Evolutionary conservation across 1,140 invertebrate species (phyloP), one percentile per base, ranked within the genome.

Genomic region (Neuroterus valhalla): DNA sequence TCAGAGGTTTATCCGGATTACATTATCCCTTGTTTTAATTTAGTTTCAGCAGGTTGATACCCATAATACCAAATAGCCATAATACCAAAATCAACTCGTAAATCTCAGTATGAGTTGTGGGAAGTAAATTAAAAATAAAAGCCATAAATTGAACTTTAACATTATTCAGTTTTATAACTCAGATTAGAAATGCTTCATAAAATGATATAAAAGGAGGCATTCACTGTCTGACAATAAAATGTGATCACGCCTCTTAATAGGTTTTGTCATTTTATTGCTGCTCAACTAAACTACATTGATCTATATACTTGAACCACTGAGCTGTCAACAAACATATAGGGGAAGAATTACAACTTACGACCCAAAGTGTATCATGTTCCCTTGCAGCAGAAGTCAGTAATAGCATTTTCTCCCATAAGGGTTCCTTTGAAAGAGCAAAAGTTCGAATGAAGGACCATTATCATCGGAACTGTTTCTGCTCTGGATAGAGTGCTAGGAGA

Each of bases 281-380:
- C 26, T 62, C 23, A 62, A 23, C 55, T 31, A 23, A 62, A 62
- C 55, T 38, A 62, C 31, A 62, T 62, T 62, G 26, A 62, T 62
- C 26, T 38, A 62, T 62, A 14, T 62, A 62, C n/a, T 23, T n/a
- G 55, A 62, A 62, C 55, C 55, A 15, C 12, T 26, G 2, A 62
- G 31, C 26, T 62, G 55, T 62, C 55, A 62, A n/a, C 55, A 23
- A 17, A 62, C 31, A 62, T 14, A 62, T 62, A 62, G 55, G 55
- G 23, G 15, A 15, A 62, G 11, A 26, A 14, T 62, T 62, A 62
- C 50, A 52, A 52, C 19, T 52, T 62, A 62, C 31, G 31, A 23
- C 55, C 23, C 26, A 62, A 62, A 38, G 55, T 62, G n/a, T 62
- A 62, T 62, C 55, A 62, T 62, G 55, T 62, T 62, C 31, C 55